Percentiles rank a stretch among this genome's conserved stretches.
Evolutionary conservation across 2,888 invertebrate genomes (phyloP).

Genomic region (Flexamia atlantica): DNA sequence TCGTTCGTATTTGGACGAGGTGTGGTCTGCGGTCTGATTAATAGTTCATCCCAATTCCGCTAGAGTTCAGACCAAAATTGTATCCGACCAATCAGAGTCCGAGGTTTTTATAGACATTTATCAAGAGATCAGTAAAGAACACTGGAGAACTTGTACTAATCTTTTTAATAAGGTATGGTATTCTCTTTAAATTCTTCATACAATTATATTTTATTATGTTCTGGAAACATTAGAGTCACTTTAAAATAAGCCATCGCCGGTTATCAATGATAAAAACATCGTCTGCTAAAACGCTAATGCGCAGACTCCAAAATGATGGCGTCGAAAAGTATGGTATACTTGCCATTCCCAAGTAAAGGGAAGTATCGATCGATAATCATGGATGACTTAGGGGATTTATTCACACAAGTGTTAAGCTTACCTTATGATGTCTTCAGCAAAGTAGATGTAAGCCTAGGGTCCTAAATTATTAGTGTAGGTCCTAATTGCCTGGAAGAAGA

Average conservation of each 20-base stretch:
- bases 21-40: slow-evolving; percentile 65
- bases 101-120: slow-evolving; percentile 57
- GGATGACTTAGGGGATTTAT: slow-evolving; percentile 67
- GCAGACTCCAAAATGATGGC: slow-evolving; percentile 86
- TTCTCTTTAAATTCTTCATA: background rate
- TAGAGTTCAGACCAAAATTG: slow-evolving; percentile 50
- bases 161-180: slow-evolving; percentile 35
- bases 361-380: slow-evolving; percentile 70
- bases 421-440: slow-evolving; percentile 59
- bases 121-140: slow-evolving; percentile 58
- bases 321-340: slow-evolving; percentile 68
- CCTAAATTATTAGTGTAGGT: slow-evolving; percentile 25
- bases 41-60: slow-evolving; percentile 38
- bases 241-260: background rate
- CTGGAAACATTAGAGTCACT: background rate
- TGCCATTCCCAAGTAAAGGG: slow-evolving; percentile 59
- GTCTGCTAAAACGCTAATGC: slow-evolving; percentile 75
- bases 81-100: slow-evolving; percentile 61
- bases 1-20: slow-evolving; percentile 26
- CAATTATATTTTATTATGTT: background rate
- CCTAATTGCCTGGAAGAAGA: slow-evolving; percentile 54
- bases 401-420: slow-evolving; percentile 63
- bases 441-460: slow-evolving; percentile 48
- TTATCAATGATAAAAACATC: slow-evolving; percentile 66
- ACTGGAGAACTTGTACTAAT: slow-evolving; percentile 2